Evolutionary conservation across 2,113 vertebrate genomes (phyloP).

Genomic region (Paedocypris sp.): DNA sequence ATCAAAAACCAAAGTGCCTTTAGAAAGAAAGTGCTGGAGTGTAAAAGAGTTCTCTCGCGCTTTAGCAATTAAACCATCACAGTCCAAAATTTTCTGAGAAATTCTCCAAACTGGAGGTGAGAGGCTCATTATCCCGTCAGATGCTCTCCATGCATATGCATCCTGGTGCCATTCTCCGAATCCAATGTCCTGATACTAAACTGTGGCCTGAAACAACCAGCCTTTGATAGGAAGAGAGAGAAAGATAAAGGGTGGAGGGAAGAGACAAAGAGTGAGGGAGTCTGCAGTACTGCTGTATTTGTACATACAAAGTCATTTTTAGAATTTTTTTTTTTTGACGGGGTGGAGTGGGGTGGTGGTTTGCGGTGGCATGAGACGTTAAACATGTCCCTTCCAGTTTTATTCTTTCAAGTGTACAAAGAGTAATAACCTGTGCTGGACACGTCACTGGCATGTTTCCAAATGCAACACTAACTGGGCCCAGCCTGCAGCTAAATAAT

Average conservation of each 20-base stretch:
- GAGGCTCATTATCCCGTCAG: constrained; percentile 49
- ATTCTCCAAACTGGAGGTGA: background rate
- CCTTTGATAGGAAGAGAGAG: constrained; percentile 37
- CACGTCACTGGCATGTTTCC: constrained; percentile 13
- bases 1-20: background rate
- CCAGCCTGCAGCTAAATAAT: constrained; percentile 25
- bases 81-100: background rate
- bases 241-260: background rate
- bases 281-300: background rate
- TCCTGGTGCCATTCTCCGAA: constrained; percentile 43
- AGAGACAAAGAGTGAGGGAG: background rate
- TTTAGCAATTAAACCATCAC: background rate
- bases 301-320: background rate
- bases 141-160: constrained; percentile 50
- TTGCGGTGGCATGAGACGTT: background rate
- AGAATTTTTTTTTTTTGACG: constrained; percentile 4
- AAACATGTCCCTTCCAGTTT: background rate
- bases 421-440: background rate
- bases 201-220: constrained; percentile 55
- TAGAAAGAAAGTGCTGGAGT: background rate
- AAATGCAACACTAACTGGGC: constrained; percentile 23
- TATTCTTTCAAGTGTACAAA: background rate
- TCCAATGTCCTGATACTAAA: constrained; percentile 55
- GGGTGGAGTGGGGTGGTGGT: background rate
- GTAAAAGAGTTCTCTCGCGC: background rate